Percentiles rank a stretch among this genome's conserved stretches.
These are phyloP conservation scores for Acrocephalus scirpaceus DNA, from an alignment of 2,797 vertebrate species.

Conservation along the genomic window DNA sequence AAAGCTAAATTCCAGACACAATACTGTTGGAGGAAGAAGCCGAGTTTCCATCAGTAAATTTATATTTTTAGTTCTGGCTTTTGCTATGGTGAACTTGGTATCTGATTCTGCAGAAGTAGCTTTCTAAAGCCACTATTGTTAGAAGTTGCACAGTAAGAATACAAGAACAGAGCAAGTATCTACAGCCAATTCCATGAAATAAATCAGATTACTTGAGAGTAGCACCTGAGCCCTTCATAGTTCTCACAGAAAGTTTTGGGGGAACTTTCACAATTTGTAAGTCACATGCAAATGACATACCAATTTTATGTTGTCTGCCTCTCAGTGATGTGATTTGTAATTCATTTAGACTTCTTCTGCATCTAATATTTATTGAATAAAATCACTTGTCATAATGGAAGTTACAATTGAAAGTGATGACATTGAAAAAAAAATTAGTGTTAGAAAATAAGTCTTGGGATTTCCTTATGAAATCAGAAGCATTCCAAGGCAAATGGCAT, in stretches of 20 bases:
- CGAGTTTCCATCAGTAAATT: not conserved
- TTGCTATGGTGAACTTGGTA: not conserved
- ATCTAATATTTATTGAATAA: slow-evolving; percentile 53
- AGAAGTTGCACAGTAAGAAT: not conserved
- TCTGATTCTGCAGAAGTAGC: not conserved
- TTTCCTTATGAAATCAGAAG: not conserved
- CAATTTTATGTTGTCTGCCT: not conserved
- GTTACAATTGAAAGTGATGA: slow-evolving; percentile 51
- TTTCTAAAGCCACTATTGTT: not conserved
- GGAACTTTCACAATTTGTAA: not conserved
- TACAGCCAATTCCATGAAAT: not conserved
- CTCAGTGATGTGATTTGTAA: slow-evolving; percentile 40
- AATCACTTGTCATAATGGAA: slow-evolving; percentile 55
- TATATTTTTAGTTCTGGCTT: not conserved
- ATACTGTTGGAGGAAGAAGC: accelerated
- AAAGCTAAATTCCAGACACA: not conserved
- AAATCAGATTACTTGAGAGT: not conserved
- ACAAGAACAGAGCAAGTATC: not conserved
- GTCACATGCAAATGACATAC: not conserved
- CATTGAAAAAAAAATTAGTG: slow-evolving; percentile 23
- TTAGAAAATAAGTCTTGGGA: slow-evolving; percentile 50
- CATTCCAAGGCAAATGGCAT: slow-evolving; percentile 33
- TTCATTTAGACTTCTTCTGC: slow-evolving; percentile 35
- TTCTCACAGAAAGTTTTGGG: not conserved
- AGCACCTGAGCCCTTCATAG: not conserved